Evolutionary conservation across 2,888 invertebrate genomes (phyloP).

Genomic region (Mycalesis mineus): DNA sequence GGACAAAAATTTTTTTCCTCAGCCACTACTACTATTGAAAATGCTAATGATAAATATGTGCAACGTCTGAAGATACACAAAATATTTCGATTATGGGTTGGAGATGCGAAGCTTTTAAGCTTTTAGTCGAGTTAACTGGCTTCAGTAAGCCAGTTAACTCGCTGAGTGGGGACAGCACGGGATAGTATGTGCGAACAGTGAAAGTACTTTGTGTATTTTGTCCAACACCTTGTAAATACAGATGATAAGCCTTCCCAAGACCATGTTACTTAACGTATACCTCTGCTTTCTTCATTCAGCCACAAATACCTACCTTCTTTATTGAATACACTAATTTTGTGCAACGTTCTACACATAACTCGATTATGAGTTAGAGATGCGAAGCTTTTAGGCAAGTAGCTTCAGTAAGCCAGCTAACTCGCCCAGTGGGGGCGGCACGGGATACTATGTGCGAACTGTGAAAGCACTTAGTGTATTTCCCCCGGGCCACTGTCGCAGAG

Average conservation of each 20-base stretch:
- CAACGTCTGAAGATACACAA: no score
- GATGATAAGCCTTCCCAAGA: no score
- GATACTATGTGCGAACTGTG: slow-evolving; percentile 29
- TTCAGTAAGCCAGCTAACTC: slow-evolving; percentile 34
- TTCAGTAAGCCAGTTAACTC: slow-evolving; percentile 34
- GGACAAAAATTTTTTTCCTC: no score
- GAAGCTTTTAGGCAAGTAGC: background rate
- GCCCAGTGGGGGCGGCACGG: slow-evolving; percentile 35
- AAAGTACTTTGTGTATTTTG: slow-evolving; percentile 47
- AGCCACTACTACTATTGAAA: no score
- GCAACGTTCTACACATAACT: no score
- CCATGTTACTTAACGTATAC: no score
- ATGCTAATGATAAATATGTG: no score
- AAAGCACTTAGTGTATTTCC: slow-evolving; percentile 47
- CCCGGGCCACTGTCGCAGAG: slow-evolving; percentile 34
- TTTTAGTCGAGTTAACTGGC: no score
- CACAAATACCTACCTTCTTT: no score
- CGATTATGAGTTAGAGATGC: background rate
- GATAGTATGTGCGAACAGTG: slow-evolving; percentile 29
- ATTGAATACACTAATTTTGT: no score
- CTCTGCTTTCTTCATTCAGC: no score
- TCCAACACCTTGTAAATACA: no score
- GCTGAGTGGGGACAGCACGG: slow-evolving; percentile 35
- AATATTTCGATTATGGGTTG: background rate
- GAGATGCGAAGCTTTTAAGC: background rate